Percentiles rank a stretch among this genome's conserved stretches.
Conservation (phyloP, 1,140 invertebrate genomes). For the Marisa cornuarietis region DNA sequence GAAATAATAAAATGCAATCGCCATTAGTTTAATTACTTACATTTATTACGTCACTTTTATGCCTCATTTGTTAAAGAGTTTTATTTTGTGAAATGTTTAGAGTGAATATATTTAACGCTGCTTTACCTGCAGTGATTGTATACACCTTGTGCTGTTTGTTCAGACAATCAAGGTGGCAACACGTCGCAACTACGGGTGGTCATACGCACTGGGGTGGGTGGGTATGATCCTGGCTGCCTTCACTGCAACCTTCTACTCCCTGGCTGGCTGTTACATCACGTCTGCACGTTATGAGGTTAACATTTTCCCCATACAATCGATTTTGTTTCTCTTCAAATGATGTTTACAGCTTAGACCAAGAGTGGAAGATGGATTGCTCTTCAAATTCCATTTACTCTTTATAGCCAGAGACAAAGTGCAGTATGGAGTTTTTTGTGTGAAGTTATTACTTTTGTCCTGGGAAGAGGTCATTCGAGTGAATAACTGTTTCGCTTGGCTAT, state of each 20-base stretch:
- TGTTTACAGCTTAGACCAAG: no score
- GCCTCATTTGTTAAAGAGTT: no score
- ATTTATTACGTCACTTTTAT: no score
- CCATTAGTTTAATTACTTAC: no score
- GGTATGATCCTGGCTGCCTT: conserved; percentile 56
- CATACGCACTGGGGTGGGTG: conserved; percentile 60
- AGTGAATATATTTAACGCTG: no score
- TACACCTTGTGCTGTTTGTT: conserved; percentile 19
- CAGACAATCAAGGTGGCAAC: conserved; percentile 46
- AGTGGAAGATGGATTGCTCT: no score
- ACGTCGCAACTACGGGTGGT: conserved; percentile 50
- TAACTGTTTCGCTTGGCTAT: neutral
- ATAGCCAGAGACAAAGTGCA: no score
- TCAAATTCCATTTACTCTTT: no score
- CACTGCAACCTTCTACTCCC: conserved; percentile 55
- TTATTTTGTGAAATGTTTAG: no score
- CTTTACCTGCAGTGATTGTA: neutral
- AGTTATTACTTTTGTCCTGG: neutral
- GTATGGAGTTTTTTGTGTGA: no score
- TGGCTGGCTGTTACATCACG: conserved; percentile 58
- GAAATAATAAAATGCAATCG: no score
- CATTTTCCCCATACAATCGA: neutral
- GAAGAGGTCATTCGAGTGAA: neutral
- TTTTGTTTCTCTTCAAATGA: no score
- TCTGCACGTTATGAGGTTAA: conserved; percentile 45